Conservation (phyloP, 1,140 invertebrate species). For the Whitmania pigra region DNA sequence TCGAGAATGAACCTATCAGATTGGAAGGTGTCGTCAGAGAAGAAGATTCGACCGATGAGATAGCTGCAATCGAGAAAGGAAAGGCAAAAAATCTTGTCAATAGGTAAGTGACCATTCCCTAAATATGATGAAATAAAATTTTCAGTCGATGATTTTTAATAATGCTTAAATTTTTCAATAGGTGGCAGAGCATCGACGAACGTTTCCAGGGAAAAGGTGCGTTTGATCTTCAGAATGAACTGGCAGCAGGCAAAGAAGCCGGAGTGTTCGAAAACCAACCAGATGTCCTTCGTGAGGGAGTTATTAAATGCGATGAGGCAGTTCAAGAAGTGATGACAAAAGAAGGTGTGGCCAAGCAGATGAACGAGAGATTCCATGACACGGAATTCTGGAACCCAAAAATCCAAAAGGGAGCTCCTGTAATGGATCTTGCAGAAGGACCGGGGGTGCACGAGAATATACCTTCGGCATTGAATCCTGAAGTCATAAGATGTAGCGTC, state of each 20-base stretch:
- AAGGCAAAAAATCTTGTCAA: background rate
- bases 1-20: conserved; percentile 21
- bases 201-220: background rate
- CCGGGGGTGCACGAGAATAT: conserved; percentile 10
- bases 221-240: background rate
- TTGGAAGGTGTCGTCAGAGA: conserved; percentile 19
- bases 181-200: background rate
- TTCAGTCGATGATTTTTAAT: background rate
- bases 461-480: background rate
- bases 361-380: conserved; percentile 9
- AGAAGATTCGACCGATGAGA: background rate
- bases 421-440: conserved; percentile 14
- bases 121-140: background rate
- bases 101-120: too few relatives aligned
- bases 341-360: conserved; percentile 14
- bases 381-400: conserved; percentile 7
- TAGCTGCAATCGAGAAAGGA: background rate
- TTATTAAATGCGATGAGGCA: background rate
- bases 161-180: background rate
- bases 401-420: background rate
- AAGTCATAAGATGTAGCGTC: conserved; percentile 6
- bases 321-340: conserved; percentile 7
- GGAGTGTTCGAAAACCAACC: conserved; percentile 9
- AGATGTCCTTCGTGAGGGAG: background rate
- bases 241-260: background rate